phyloP scores from a whole-genome alignment of 2,888 invertebrate genomes.

The Brachynemurus nebulosus region DNA sequence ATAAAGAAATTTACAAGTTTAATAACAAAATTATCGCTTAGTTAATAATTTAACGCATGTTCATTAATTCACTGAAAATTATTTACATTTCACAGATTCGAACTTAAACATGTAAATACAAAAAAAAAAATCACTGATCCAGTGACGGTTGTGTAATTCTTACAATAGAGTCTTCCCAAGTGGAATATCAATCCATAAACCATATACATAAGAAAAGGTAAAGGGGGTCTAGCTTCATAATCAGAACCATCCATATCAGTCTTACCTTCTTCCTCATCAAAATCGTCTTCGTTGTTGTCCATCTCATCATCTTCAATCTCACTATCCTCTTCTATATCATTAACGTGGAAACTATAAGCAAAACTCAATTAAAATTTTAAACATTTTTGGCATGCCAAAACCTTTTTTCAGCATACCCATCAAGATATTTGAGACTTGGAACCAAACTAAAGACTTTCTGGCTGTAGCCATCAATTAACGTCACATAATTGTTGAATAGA shows the following conservation, averaged over 20 bases:
- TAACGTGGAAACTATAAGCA: conserved; percentile 49
- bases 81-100: no score
- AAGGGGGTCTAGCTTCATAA: conserved; percentile 25
- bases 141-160: no score
- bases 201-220: conserved; percentile 36
- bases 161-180: conserved; percentile 34
- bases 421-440: conserved; percentile 80
- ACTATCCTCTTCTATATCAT: conserved; percentile 68
- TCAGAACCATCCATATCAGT: conserved; percentile 9
- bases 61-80: no score
- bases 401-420: conserved; percentile 57
- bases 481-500: conserved; percentile 92
- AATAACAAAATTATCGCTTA: no score
- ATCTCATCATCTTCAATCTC: conserved; percentile 64
- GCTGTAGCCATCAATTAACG: conserved; percentile 76
- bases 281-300: conserved; percentile 57
- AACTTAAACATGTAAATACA: no score
- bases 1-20: no score
- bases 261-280: conserved; percentile 32
- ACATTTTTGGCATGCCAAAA: background rate
- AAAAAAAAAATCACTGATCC: no score
- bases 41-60: no score
- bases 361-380: conserved; percentile 13
- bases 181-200: conserved; percentile 38
- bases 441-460: conserved; percentile 85